phyloP scores from a whole-genome alignment of 35 echinoderm and acorn worm genomes.

The Eucidaris tribuloides region DNA sequence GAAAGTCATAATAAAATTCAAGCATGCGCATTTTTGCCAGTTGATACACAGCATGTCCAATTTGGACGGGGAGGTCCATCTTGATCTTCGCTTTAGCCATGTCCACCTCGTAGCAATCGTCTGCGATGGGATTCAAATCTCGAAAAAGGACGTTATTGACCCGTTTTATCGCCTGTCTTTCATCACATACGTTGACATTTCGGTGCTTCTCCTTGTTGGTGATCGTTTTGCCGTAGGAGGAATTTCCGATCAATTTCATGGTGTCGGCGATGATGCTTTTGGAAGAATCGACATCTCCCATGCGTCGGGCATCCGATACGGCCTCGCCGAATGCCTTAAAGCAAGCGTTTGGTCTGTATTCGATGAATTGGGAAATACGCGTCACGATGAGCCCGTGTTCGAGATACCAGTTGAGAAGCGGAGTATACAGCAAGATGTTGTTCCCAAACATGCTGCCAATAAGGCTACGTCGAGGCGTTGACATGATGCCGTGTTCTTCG shows the following conservation, averaged over 20 bases:
- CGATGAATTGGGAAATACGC: slow-evolving; percentile 16
- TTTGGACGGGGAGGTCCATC: slow-evolving; percentile 36
- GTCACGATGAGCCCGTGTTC: slow-evolving; percentile 23
- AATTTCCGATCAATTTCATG: slow-evolving; percentile 16
- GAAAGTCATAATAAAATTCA: slow-evolving; percentile 54
- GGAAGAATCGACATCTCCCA: neutral
- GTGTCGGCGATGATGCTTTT: slow-evolving; percentile 30
- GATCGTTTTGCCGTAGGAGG: slow-evolving; percentile 27
- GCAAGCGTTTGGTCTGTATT: slow-evolving; percentile 21
- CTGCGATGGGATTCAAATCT: neutral
- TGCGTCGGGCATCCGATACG: neutral
- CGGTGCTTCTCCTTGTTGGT: slow-evolving; percentile 1
- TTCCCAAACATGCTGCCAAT: slow-evolving; percentile 48
- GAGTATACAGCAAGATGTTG: slow-evolving; percentile 23
- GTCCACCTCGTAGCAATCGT: slow-evolving; percentile 13
- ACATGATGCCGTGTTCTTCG: neutral
- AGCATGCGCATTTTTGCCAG: slow-evolving; percentile 46
- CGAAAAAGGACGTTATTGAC: slow-evolving; percentile 3
- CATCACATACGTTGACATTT: neutral
- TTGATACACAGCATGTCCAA: slow-evolving; percentile 26
- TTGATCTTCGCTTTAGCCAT: slow-evolving; percentile 21
- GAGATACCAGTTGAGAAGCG: slow-evolving; percentile 49
- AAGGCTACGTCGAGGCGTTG: slow-evolving; percentile 12
- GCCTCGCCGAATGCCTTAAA: slow-evolving; percentile 8
- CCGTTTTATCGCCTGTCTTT: neutral